Evolutionary conservation across 2,113 vertebrate genomes (phyloP).

Genomic region (Nycticryphes semicollaris): DNA sequence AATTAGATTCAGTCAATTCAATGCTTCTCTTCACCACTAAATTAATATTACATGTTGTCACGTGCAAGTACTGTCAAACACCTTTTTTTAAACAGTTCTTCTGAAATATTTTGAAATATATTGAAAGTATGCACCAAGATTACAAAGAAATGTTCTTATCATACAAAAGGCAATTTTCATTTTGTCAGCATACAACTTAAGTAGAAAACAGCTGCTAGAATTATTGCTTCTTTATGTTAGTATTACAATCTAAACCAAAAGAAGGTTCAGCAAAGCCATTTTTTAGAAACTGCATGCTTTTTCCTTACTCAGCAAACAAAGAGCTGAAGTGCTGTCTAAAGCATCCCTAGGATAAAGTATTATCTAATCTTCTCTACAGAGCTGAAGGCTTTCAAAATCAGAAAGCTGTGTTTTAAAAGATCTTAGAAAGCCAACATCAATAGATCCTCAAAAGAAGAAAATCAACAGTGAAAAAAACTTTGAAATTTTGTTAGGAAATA

Average conservation of each 20-base stretch:
- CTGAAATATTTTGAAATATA: background rate
- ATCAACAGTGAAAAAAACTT: background rate
- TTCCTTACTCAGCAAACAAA: background rate
- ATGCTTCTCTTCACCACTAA: background rate
- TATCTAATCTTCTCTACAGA: background rate
- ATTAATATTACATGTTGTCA: background rate
- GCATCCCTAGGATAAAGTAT: background rate
- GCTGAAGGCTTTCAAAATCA: background rate
- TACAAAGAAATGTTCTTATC: background rate
- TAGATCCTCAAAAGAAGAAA: background rate
- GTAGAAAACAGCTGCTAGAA: background rate
- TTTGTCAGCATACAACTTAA: background rate
- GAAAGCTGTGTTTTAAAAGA: background rate
- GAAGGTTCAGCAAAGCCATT: background rate
- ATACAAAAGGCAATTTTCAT: background rate
- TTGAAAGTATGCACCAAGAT: background rate
- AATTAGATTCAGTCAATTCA: background rate
- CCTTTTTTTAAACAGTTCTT: background rate
- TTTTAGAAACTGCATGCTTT: background rate
- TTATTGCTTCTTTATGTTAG: background rate
- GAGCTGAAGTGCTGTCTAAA: background rate
- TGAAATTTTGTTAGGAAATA: background rate
- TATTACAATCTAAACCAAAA: background rate
- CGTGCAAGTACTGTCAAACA: background rate
- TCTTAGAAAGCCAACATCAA: background rate